Base-by-base conservation (phyloP, 2,888 invertebrate genomes). In the Tillus elongatus region DNA sequence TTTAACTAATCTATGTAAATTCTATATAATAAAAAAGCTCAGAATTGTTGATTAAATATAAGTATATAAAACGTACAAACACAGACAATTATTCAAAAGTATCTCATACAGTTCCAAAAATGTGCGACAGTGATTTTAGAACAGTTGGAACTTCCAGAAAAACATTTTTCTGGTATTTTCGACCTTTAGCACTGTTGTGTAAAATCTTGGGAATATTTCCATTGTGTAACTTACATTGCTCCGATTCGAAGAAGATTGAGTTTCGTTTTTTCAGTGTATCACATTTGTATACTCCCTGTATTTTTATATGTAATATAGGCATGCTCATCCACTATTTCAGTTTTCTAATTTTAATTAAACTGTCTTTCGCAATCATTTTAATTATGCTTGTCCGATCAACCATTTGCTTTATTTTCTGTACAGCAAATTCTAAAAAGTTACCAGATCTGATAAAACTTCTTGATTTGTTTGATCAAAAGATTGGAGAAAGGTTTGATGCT, bases 91-190 rank as follows among this genome's bases (percentile, higher is more conserved):
- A n/a, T n/a, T n/a, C n/a, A n/a, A n/a, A n/a, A n/a, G n/a, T n/a
- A n/a, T n/a, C n/a, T n/a, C n/a, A n/a, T n/a, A n/a, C n/a, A n/a
- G n/a, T n/a, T n/a, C n/a, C n/a, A n/a, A n/a, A n/a, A n/a, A n/a
- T n/a, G n/a, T n/a, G n/a, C n/a, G n/a, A n/a, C n/a, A n/a, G n/a
- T n/a, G n/a, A n/a, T n/a, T n/a, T n/a, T n/a, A n/a, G n/a, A n/a
- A n/a, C n/a, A n/a, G n/a, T n/a, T n/a, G n/a, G n/a, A n/a, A n/a
- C n/a, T n/a, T n/a, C 24, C 6, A 19, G 24, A 19, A 19, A 19
- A 19, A 19, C 24, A 19, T 19, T 19, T 19, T 19, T 8, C 24
- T 19, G 24, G 24, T 19, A 19, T n/a, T 19, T 19, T n/a, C 24
- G 24, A 6, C 24, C 24, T 8, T 6, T 19, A 6, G 24, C 24